phyloP scores from a whole-genome alignment of 2,113 vertebrate genomes.

The Amblyornis subalaris region DNA sequence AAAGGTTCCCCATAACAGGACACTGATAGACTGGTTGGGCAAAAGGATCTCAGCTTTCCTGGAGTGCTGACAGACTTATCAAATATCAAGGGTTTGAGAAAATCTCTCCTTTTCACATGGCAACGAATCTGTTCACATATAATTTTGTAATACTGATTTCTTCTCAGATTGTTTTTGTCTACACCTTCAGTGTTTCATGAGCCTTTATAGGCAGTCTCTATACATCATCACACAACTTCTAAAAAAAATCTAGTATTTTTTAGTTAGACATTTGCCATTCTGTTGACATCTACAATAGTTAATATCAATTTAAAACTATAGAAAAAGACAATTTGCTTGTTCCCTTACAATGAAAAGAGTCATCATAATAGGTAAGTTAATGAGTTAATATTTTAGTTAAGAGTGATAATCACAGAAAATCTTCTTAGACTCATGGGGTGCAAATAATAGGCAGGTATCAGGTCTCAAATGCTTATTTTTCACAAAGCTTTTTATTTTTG shows the following conservation, averaged over 20 bases:
- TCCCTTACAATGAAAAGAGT: background rate
- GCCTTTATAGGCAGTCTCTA: background rate
- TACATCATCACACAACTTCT: background rate
- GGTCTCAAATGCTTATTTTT: background rate
- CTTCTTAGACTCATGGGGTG: background rate
- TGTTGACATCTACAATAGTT: background rate
- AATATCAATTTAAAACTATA: background rate
- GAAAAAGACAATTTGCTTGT: background rate
- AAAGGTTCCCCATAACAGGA: fast-evolving
- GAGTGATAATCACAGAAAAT: slow-evolving; percentile 1
- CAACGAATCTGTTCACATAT: background rate
- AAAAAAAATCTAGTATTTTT: background rate
- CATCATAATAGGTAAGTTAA: background rate
- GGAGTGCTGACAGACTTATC: background rate
- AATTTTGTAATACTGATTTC: background rate
- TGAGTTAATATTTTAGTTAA: background rate
- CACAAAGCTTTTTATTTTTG: background rate
- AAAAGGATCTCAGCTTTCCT: background rate
- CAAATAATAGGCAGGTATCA: slow-evolving; percentile 6
- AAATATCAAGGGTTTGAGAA: background rate
- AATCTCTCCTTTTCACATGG: background rate
- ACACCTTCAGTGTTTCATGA: background rate
- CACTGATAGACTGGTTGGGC: background rate
- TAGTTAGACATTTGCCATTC: background rate
- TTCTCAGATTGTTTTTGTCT: background rate